A percentile compares a stretch with the other conserved stretches of the same genome.
Evolutionary conservation across 2,888 invertebrate genomes (phyloP).

Genomic region (Zygothrica quintamaculata): DNA sequence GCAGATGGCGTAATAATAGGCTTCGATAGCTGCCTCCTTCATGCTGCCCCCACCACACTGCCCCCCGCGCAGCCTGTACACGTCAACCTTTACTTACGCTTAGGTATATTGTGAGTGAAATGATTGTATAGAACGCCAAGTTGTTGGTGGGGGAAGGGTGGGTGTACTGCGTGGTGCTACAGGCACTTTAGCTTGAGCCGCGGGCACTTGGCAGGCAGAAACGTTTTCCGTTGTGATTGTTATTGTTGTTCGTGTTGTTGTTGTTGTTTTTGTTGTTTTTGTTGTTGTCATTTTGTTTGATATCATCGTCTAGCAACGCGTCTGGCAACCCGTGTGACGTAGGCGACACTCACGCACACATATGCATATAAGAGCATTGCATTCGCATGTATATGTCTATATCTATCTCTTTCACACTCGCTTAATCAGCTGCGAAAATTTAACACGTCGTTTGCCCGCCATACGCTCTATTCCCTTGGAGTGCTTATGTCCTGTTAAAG

Average conservation of each 20-base stretch:
- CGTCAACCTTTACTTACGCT: not conserved
- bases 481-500: slow-evolving; percentile 25
- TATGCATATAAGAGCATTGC: slow-evolving; percentile 4
- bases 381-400: not conserved
- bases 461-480: not conserved
- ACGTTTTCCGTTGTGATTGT: no score
- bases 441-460: slow-evolving; percentile 58
- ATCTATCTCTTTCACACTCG: slow-evolving; percentile 9
- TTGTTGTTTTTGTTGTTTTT: slow-evolving; percentile 21
- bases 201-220: slow-evolving; percentile 63
- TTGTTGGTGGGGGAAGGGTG: not conserved
- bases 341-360: slow-evolving; percentile 30
- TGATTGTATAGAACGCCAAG: no score
- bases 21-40: slow-evolving; percentile 9
- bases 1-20: slow-evolving; percentile 56
- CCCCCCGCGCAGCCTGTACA: not conserved
- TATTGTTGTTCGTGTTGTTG: no score
- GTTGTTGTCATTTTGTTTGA: slow-evolving; percentile 68
- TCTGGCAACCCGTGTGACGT: slow-evolving; percentile 61
- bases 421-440: slow-evolving; percentile 74
- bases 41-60: not conserved
- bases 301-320: slow-evolving; percentile 77
- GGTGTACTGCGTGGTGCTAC: not conserved
- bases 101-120: no score
- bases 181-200: slow-evolving; percentile 45